Conservation (phyloP, 2,113 vertebrate species). For the Aldabrachelys gigantea region DNA sequence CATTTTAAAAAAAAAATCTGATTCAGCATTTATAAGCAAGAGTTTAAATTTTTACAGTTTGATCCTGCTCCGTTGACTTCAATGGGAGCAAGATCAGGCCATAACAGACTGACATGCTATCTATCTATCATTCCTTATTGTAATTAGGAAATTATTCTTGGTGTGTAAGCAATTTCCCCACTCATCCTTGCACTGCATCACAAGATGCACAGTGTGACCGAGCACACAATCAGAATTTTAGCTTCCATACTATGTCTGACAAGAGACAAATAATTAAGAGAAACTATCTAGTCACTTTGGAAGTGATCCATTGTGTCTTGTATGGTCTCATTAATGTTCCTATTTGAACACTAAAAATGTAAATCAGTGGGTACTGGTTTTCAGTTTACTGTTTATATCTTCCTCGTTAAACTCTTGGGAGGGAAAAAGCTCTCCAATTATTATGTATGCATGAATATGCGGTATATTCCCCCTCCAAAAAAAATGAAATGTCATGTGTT, state of each 20-base stretch:
- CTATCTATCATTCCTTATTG: background rate
- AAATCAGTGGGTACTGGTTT: background rate
- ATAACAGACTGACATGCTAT: background rate
- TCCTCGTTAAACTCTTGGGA: background rate
- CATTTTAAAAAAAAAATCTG: fast-evolving
- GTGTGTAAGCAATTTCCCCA: background rate
- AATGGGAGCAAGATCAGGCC: background rate
- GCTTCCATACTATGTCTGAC: background rate
- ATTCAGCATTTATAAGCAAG: background rate
- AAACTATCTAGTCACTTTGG: background rate
- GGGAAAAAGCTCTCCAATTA: background rate
- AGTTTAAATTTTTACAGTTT: background rate
- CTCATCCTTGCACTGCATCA: background rate
- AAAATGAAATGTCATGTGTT: background rate
- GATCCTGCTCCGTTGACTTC: background rate
- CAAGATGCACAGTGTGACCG: background rate
- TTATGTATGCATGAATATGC: background rate
- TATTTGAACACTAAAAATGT: background rate
- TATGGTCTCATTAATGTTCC: background rate
- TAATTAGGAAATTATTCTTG: background rate
- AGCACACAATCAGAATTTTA: background rate
- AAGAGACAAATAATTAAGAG: background rate
- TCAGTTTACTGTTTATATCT: background rate
- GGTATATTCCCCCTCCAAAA: background rate
- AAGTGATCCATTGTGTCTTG: background rate